Evolutionary conservation across 2,888 invertebrate species (phyloP), one percentile per base, ranked within the genome.

Genomic region (Agrotis ipsilon): DNA sequence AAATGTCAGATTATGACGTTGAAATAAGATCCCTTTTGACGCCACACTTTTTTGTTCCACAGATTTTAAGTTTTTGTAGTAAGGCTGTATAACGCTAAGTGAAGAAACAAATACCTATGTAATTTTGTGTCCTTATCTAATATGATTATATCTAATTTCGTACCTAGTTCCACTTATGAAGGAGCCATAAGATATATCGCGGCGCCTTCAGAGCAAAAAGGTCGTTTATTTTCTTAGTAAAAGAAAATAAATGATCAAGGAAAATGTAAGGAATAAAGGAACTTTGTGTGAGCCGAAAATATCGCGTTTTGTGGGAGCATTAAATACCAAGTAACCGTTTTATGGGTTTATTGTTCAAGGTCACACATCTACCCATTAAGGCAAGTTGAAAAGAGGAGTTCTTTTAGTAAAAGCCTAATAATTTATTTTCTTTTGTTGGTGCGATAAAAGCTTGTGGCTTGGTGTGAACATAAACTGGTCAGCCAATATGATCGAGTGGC

Each of bases 161-260:
- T 62, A 19, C 21, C 49, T 63, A 71, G 54, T 63, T 65, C 55
- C 49, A 63, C 75, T 66, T 80, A 71, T 59, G 75, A 78, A 68
- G n/a, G 27, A 69, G 46, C 6, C 58, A 64, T 13, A 62, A 75
- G 80, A 79, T 75, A 71, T 68, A 80, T 79, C 55, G 62, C 21
- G 14, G 51, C 51, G 45, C 39, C 21, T 19, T 67, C 70, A 78
- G 55, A 67, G 65, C 69, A 77, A 67, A 71, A 75, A 65, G 55
- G 19, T 32, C 71, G 67, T 71, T 68, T 75, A 71, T 71, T 68
- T 73, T 68, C 58, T 59, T 3, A 45, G 59, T 58, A 61, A 74
- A 68, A 69, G 68, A 68, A 75, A 79, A 79, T 71, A 55, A 79
- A 79, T 66, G 67, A 65, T 75, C 49, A 62, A 66, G 78, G 68